phyloP scores from a whole-genome alignment of 2,113 vertebrate species.

The Mesembrinibis cayennensis region DNA sequence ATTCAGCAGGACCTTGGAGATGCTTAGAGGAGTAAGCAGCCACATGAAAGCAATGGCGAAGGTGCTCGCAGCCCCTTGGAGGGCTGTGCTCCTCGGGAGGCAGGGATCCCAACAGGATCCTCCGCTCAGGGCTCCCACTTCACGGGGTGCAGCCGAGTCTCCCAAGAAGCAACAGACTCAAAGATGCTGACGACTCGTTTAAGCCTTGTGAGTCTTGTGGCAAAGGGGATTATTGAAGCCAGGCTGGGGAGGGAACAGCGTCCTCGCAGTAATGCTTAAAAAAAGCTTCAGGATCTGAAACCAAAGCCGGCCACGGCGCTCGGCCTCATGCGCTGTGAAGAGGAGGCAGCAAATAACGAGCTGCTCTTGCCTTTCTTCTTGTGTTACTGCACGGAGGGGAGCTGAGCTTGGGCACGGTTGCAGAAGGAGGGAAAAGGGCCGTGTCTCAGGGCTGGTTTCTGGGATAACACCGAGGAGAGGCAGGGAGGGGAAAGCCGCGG shows the following conservation, averaged over 20 bases:
- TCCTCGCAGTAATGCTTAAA: background rate
- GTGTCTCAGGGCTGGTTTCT: rapidly evolving
- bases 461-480: background rate
- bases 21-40: background rate
- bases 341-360: background rate
- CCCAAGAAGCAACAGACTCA: slow-evolving; percentile 9
- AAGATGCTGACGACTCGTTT: background rate
- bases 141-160: background rate
- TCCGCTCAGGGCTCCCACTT: background rate
- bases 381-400: background rate
- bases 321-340: rapidly evolving
- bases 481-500: background rate
- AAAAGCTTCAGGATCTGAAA: background rate
- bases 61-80: background rate
- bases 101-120: slow-evolving; percentile 11
- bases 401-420: background rate
- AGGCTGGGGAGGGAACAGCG: background rate
- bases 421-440: background rate
- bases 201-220: background rate
- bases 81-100: background rate
- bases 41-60: slow-evolving; percentile 10
- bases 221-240: background rate
- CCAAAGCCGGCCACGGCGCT: background rate
- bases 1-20: background rate
- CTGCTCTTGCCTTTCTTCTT: background rate